Evolutionary conservation across 2,888 invertebrate species (phyloP).

Genomic region (Chymomyza procnemis): DNA sequence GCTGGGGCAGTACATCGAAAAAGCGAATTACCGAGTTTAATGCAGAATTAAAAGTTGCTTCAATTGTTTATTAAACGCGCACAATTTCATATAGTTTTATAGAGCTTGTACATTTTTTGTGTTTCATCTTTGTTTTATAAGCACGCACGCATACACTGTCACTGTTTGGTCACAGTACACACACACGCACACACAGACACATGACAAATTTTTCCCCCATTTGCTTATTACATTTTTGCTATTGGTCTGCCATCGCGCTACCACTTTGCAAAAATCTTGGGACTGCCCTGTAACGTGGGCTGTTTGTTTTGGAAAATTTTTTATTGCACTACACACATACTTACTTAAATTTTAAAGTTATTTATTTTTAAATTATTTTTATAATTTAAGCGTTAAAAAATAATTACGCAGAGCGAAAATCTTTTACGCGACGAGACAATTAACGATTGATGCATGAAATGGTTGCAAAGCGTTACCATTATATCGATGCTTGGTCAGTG

Average conservation of each 20-base stretch:
- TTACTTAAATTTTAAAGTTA: conserved; percentile 42
- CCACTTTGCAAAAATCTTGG: conserved; percentile 37
- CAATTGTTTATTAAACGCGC: background rate
- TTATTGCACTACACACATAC: conserved; percentile 40
- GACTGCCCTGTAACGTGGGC: conserved; percentile 18
- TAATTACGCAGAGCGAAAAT: conserved; percentile 57
- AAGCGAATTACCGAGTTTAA: conserved; percentile 29
- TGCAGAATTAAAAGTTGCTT: conserved; percentile 50
- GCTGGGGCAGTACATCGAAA: conserved; percentile 30
- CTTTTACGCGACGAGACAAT: conserved; percentile 43
- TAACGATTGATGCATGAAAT: conserved; percentile 15
- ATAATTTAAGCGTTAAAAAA: conserved; percentile 29
- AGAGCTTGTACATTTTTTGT: background rate
- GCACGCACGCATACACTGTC: conserved; percentile 43
- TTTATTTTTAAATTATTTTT: background rate
- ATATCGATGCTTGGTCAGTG: conserved; percentile 29
- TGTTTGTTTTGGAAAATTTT: background rate
- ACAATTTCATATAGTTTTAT: conserved; percentile 9
- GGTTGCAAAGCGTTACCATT: conserved; percentile 41
- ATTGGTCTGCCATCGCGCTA: conserved; percentile 41
- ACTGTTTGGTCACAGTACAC: conserved; percentile 13
- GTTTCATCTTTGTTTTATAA: background rate
- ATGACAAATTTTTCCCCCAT: conserved; percentile 59
- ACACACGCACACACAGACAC: too few species aligned
- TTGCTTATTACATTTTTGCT: conserved; percentile 45